These are phyloP conservation scores for Artibeus jamaicensis DNA, from an alignment of 2,797 vertebrate species.

Conservation along the genomic window DNA sequence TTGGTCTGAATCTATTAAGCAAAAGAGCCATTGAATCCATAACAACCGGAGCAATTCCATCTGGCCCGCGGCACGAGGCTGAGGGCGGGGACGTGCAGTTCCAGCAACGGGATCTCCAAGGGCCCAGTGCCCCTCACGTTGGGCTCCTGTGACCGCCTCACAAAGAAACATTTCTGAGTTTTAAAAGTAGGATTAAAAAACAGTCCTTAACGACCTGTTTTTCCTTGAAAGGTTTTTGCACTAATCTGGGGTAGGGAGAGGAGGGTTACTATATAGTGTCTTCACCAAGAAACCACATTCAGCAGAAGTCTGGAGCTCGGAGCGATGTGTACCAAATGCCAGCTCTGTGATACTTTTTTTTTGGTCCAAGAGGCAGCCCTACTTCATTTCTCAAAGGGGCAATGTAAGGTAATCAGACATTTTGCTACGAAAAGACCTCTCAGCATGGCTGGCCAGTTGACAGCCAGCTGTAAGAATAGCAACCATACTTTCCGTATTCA, in stretches of 20 bases:
- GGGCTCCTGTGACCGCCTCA: neutral
- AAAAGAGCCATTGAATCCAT: neutral
- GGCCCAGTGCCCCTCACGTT: neutral
- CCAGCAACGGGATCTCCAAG: neutral
- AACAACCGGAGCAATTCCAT: neutral
- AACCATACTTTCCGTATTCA: neutral
- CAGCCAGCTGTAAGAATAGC: neutral
- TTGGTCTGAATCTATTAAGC: neutral
- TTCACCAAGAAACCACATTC: neutral
- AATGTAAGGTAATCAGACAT: neutral
- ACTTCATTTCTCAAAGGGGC: neutral
- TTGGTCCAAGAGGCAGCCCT: neutral
- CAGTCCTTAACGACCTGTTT: neutral
- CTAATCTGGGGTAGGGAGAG: neutral
- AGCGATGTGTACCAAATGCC: neutral
- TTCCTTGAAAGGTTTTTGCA: neutral
- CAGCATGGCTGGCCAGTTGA: neutral
- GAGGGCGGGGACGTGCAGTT: rapidly evolving
- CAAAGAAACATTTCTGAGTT: neutral
- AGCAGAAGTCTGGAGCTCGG: neutral
- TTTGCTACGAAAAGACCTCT: neutral
- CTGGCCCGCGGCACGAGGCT: neutral
- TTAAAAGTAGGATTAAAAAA: neutral
- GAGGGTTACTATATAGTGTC: neutral
- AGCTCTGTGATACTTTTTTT: neutral